Conservation (phyloP, 23 tunicate species). For the Halocynthia aurantium region DNA sequence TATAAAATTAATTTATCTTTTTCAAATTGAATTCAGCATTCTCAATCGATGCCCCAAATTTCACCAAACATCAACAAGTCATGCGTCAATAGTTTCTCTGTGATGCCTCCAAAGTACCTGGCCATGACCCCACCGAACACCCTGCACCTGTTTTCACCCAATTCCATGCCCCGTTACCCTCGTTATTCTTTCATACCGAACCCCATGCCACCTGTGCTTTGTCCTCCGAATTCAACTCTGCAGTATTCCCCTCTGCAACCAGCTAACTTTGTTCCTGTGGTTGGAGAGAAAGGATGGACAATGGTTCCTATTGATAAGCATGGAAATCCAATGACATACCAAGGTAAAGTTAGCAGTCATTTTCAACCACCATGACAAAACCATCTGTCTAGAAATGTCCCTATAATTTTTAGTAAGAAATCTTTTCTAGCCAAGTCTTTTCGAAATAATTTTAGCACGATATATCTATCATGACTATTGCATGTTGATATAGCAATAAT, state of each 20-base stretch:
- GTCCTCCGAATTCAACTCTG: slow-evolving; percentile 26
- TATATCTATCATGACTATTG: too few species aligned
- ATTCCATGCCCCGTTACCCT: slow-evolving; percentile 34
- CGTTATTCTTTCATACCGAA: slow-evolving; percentile 29
- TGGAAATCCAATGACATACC: slow-evolving; percentile 35
- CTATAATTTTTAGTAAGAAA: too few species aligned
- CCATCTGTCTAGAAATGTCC: too few species aligned
- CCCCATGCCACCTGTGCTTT: slow-evolving; percentile 23
- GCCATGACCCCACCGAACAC: slow-evolving; percentile 30
- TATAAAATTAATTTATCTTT: too few species aligned
- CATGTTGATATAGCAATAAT: too few species aligned
- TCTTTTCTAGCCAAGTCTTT: too few species aligned
- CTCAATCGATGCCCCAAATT: background rate
- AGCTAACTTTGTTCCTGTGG: slow-evolving; percentile 6
- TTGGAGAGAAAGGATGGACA: slow-evolving; percentile 52
- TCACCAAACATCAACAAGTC: background rate
- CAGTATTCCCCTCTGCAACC: slow-evolving; percentile 25
- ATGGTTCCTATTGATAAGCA: slow-evolving; percentile 36
- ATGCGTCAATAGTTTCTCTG: background rate
- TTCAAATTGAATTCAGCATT: too few species aligned
- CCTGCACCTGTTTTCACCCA: slow-evolving; percentile 40
- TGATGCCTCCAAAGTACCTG: background rate
- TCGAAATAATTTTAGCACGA: too few species aligned
- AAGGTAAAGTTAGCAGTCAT: background rate
- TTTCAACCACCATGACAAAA: too few species aligned